phyloP scores from a whole-genome alignment of 2,888 invertebrate species.

The Globia sparganii region DNA sequence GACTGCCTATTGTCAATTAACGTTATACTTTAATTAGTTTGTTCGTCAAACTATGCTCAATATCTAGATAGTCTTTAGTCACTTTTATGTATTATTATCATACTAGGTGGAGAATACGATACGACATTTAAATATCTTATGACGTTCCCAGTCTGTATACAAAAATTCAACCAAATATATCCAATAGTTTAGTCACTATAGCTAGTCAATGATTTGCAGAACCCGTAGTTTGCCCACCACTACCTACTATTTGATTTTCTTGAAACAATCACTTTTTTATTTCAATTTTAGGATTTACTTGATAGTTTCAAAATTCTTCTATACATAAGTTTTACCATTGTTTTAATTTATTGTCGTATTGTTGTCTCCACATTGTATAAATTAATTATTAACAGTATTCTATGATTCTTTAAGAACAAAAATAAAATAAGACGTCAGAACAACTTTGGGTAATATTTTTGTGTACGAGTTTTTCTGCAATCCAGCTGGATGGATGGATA shows the following conservation, averaged over 20 bases:
- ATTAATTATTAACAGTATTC: background rate
- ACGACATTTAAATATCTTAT: background rate
- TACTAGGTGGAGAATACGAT: too few species aligned
- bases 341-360: background rate
- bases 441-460: background rate
- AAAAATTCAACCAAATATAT: background rate
- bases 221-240: background rate
- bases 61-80: background rate
- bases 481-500: too few species aligned
- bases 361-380: background rate
- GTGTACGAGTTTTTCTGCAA: background rate
- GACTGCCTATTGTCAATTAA: background rate
- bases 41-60: constrained; percentile 2
- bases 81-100: background rate
- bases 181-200: too few species aligned
- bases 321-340: background rate
- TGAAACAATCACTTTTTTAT: background rate
- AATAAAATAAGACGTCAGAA: background rate
- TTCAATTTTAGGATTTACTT: too few species aligned
- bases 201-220: too few species aligned
- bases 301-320: background rate
- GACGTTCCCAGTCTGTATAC: background rate
- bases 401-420: background rate
- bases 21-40: constrained; percentile 1
- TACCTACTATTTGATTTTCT: background rate